phyloP scores from a whole-genome alignment of 2,113 vertebrate species.

The Hypomesus transpacificus region DNA sequence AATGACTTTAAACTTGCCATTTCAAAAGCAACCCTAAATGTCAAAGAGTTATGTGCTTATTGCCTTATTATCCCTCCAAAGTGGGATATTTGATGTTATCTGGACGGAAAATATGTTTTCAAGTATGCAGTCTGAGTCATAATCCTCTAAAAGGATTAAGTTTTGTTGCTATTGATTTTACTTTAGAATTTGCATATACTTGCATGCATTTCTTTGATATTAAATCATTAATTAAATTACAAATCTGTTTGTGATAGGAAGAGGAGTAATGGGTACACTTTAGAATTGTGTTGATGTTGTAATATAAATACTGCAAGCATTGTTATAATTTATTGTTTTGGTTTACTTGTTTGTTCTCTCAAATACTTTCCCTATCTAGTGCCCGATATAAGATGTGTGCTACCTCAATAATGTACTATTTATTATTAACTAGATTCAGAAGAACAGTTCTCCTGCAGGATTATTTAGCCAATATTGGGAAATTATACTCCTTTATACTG shows the following conservation, averaged over 20 bases:
- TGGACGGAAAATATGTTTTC: neutral
- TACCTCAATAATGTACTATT: constrained; percentile 53
- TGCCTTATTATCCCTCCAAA: constrained; percentile 24
- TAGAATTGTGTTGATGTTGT: constrained; percentile 33
- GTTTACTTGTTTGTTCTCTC: constrained; percentile 12
- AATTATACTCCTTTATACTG: too few species aligned
- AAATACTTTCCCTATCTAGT: constrained; percentile 1
- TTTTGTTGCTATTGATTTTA: neutral
- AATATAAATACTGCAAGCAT: constrained; percentile 33
- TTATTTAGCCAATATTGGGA: too few species aligned
- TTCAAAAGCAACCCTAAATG: constrained; percentile 62
- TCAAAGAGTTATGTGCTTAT: constrained; percentile 6
- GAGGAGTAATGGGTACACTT: neutral
- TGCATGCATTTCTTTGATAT: constrained; percentile 59
- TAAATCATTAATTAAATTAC: constrained; percentile 30
- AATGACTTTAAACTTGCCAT: constrained; percentile 65
- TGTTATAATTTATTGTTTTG: constrained; percentile 16
- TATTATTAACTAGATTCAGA: neutral
- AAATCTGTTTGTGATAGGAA: constrained; percentile 14
- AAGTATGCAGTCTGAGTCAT: too few species aligned
- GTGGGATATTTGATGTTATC: too few species aligned
- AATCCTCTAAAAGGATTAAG: too few species aligned
- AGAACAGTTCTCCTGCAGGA: too few species aligned
- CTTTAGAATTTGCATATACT: neutral
- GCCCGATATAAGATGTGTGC: constrained; percentile 29